Evolutionary conservation across 2,888 invertebrate species (phyloP), one percentile per base, ranked within the genome.

Genomic region (Dysmachus trigonus): DNA sequence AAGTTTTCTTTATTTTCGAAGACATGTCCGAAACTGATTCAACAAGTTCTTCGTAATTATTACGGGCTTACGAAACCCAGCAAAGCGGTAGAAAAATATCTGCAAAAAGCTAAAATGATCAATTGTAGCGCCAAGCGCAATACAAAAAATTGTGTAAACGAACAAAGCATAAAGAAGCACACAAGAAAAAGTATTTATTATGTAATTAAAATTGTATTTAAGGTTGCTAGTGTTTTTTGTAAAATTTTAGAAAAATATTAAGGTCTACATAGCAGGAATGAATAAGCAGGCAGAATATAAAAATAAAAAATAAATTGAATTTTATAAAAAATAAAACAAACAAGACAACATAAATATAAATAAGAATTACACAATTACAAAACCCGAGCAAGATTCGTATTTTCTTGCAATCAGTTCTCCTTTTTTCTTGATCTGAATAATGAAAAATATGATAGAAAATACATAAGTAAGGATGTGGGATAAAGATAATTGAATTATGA

Each of bases 221-320:
- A 18, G 47, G 73, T 86, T 73, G 73, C 79, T 81, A 81, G 73
- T 31, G 79, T 51, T 62, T 73, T 81, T 86, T 86, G 79, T 73
- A 86, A 72, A 62, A 73, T 73, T 86, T 73, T 81, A 81, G 47
- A 72, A 81, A 82, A 81, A 41, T 41, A 73, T 53, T 77, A 77
- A 53, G 51, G n/a, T 41, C 53, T 38, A 47, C 35, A 18, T 31
- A 86, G 71, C 27, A 27, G 2, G 27, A 62, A 27, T 62, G 27
- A 62, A 62, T 27, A 62, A 62, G 13, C 62, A 62, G 62, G 27
- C 62, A 27, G 27, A 82, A 62, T 47, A 33, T 31, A 35, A 15
- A 85, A 71, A 51, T 74, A 79, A n/a, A 38, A 71, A 82, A 41
- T 18, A 73, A 62, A 41, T 72, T 15, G 33, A 72, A 33, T 72